These are phyloP conservation scores for Drosophila robusta DNA, from an alignment of 2,888 invertebrate species.

Conservation along the genomic window DNA sequence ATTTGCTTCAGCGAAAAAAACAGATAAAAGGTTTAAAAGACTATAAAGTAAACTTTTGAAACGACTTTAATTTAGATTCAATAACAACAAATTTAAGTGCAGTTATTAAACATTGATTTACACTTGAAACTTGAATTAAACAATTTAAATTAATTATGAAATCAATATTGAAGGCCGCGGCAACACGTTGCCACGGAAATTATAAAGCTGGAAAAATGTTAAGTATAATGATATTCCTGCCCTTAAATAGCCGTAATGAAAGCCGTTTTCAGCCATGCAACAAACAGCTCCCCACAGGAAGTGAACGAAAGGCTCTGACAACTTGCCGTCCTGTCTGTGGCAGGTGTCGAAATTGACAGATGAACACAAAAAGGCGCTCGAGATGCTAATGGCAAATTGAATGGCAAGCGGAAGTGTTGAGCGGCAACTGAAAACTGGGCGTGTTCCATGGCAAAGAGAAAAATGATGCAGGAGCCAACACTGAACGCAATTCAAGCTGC, in stretches of 20 bases:
- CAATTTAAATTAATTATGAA: constrained; percentile 24
- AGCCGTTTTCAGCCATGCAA: background rate
- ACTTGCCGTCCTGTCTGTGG: constrained; percentile 59
- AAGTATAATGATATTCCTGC: constrained; percentile 16
- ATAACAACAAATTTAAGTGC: background rate
- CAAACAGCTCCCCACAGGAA: constrained; percentile 57
- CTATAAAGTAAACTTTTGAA: too few relatives aligned
- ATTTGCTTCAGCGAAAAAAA: too few relatives aligned
- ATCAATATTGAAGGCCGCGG: constrained; percentile 6
- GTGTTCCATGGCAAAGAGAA: constrained; percentile 29
- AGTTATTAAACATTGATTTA: background rate
- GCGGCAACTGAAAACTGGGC: constrained; percentile 38
- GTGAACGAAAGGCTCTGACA: constrained; percentile 31
- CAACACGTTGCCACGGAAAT: constrained; percentile 23
- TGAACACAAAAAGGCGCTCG: constrained; percentile 59
- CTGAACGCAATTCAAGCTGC: constrained; percentile 8
- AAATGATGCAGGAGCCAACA: constrained; percentile 24
- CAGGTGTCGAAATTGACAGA: constrained; percentile 81
- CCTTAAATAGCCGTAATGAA: constrained; percentile 31
- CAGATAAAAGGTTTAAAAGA: too few relatives aligned
- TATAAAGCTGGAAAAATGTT: constrained; percentile 8
- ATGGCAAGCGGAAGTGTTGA: constrained; percentile 51
- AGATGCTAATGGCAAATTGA: constrained; percentile 32
- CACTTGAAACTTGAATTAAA: constrained; percentile 8
- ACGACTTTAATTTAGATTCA: background rate